These are phyloP conservation scores for Armadillidium nasatum DNA, from an alignment of 1,140 invertebrate species.

Conservation along the genomic window DNA sequence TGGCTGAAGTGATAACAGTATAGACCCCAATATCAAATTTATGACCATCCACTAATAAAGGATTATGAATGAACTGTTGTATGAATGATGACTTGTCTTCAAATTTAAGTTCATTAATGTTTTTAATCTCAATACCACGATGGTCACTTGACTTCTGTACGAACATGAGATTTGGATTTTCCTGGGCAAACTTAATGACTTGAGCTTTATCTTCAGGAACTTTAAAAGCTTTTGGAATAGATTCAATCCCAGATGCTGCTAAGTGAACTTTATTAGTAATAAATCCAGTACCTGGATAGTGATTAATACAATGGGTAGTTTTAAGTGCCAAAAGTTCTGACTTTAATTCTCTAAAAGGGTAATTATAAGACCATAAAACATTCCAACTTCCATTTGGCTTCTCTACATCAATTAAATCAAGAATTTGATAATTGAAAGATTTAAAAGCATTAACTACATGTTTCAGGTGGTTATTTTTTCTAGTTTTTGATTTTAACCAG, in stretches of 20 bases:
- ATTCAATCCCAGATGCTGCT: constrained; percentile 67
- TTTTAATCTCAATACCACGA: constrained; percentile 74
- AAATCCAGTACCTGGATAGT: constrained; percentile 90
- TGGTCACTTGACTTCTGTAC: constrained; percentile 92
- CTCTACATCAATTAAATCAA: constrained; percentile 50
- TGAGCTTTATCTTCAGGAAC: constrained; percentile 70
- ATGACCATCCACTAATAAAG: constrained; percentile 74
- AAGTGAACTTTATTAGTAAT: constrained; percentile 92
- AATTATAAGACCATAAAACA: constrained; percentile 88
- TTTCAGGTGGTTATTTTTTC: not conserved
- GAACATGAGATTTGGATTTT: constrained; percentile 69
- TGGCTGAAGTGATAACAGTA: constrained; percentile 81
- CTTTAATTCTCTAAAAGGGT: constrained; percentile 69
- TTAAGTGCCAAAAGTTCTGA: constrained; percentile 60
- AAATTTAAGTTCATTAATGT: constrained; percentile 66
- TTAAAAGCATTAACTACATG: constrained; percentile 11
- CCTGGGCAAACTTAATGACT: constrained; percentile 64
- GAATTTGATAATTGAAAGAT: not conserved
- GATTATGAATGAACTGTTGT: constrained; percentile 78
- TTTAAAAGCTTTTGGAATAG: constrained; percentile 81
- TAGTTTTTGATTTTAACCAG: not conserved
- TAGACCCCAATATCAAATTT: constrained; percentile 98
- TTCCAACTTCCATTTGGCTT: constrained; percentile 64
- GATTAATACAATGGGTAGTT: constrained; percentile 77
- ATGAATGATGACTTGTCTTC: constrained; percentile 73